Conservation (phyloP, 2,113 vertebrate genomes). For the pig (Sus scrofa) region DNA sequence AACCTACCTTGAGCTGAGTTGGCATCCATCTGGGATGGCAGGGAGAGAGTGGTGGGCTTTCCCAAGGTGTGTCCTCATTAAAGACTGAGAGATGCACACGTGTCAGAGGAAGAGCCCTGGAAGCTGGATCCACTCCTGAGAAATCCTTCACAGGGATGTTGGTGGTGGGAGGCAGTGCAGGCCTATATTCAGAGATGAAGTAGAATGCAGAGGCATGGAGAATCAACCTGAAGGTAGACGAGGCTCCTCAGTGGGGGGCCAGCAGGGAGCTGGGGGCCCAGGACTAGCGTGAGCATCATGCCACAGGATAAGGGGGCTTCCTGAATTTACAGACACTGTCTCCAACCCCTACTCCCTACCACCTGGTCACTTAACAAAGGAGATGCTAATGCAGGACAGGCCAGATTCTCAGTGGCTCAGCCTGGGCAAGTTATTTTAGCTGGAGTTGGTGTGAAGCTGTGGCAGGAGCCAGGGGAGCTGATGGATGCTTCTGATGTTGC, state of each 20-base stretch:
- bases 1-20: neutral
- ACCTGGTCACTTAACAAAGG: neutral
- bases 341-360: neutral
- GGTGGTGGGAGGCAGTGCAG: neutral
- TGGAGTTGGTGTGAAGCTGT: neutral
- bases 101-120: too few species aligned
- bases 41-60: fast-evolving
- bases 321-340: neutral
- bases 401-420: neutral
- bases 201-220: neutral
- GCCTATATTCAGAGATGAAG: neutral
- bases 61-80: neutral
- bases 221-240: neutral
- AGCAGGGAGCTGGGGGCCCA: neutral
- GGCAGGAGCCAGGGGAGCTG: neutral
- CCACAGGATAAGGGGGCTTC: neutral
- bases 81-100: neutral
- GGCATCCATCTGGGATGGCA: neutral
- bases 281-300: neutral
- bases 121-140: neutral
- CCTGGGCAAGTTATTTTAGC: fast-evolving
- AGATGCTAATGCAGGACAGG: neutral
- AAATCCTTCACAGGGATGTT: neutral
- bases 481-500: too few species aligned
- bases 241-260: neutral